Evolutionary conservation across 2,797 vertebrate genomes (phyloP).

Genomic region (Tenualosa thibaudeaui): DNA sequence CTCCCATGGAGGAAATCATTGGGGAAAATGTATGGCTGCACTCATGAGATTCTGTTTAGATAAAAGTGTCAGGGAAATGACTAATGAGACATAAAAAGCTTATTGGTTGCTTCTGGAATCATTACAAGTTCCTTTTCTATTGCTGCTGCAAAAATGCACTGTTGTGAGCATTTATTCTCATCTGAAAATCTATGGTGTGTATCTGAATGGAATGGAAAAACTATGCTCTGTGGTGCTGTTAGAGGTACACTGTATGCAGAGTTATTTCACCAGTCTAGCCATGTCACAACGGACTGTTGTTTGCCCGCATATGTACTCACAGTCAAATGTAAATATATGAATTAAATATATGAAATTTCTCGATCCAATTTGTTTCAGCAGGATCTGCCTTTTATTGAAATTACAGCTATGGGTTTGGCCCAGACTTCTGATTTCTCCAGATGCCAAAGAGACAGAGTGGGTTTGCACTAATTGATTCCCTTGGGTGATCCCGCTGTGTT

Average conservation of each 20-base stretch:
- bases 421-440: constrained; percentile 1
- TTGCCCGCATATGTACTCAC: background rate
- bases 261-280: background rate
- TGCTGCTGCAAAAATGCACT: background rate
- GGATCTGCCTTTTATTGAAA: background rate
- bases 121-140: background rate
- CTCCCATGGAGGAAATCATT: background rate
- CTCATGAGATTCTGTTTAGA: constrained; percentile 8
- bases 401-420: background rate
- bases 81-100: background rate
- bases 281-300: background rate
- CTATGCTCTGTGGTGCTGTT: background rate
- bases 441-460: background rate
- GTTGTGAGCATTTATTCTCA: background rate
- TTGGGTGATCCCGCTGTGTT: background rate
- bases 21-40: background rate
- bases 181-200: background rate
- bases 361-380: background rate
- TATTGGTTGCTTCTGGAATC: background rate
- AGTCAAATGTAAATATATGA: background rate
- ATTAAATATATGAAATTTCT: background rate
- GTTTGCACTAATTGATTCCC: constrained; percentile 5
- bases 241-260: background rate
- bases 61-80: background rate
- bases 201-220: background rate